Conservation (phyloP, 2,113 vertebrate genomes). For the Vombatus ursinus region DNA sequence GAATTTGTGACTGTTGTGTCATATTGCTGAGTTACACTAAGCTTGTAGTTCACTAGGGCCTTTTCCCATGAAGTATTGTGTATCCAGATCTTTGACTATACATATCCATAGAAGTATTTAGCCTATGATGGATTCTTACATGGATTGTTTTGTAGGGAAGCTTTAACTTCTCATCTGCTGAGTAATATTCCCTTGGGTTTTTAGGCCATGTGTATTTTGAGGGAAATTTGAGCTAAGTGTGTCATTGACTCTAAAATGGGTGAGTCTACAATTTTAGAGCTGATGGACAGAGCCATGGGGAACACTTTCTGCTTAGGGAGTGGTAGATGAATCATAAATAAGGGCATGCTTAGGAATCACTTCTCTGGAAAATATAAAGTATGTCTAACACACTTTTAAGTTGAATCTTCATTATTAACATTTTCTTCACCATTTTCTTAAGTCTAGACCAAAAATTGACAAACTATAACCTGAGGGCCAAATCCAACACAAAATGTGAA, state of each 20-base stretch:
- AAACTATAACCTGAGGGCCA: background rate
- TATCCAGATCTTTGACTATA: background rate
- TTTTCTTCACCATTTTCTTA: background rate
- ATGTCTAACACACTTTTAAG: background rate
- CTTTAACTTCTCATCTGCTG: background rate
- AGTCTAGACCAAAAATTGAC: background rate
- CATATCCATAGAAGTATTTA: background rate
- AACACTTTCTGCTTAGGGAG: background rate
- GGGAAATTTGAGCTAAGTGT: background rate
- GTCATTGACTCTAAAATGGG: background rate
- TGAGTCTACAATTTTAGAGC: background rate
- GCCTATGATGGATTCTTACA: background rate
- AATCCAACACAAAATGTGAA: background rate
- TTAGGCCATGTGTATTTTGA: background rate
- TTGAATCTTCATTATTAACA: background rate
- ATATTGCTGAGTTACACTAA: background rate
- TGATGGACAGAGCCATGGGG: background rate
- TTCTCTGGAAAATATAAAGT: background rate
- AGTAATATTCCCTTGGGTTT: background rate
- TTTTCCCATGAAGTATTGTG: background rate
- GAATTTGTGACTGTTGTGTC: background rate
- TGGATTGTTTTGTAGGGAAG: background rate
- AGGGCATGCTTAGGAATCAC: background rate
- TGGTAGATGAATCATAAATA: background rate
- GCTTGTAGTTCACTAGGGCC: background rate